Evolutionary conservation across 2,797 vertebrate species (phyloP).

Genomic region (Spea hammondii): DNA sequence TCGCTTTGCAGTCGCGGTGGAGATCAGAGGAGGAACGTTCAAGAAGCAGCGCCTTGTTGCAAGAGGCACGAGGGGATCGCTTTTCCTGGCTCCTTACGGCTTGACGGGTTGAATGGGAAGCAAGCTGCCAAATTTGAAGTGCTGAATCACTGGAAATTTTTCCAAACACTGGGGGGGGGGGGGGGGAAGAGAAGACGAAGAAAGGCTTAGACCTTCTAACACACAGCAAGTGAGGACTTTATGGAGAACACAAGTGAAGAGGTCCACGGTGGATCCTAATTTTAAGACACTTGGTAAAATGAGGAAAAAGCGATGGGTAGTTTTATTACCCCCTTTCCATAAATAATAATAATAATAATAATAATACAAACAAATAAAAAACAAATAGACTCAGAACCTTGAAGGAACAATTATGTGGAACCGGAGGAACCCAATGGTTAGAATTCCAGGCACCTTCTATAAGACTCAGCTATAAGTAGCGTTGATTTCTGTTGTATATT

Average conservation of each 20-base stretch:
- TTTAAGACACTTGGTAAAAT: too few species aligned
- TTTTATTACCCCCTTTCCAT: too few species aligned
- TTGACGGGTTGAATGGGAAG: slow-evolving; percentile 88
- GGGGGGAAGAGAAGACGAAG: slow-evolving; percentile 11
- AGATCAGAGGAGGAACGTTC: slow-evolving; percentile 17
- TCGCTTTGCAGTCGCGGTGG: neutral
- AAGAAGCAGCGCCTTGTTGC: slow-evolving; percentile 53
- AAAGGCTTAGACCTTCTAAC: slow-evolving; percentile 13
- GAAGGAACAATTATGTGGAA: too few species aligned
- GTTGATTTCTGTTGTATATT: too few species aligned
- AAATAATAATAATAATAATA: too few species aligned
- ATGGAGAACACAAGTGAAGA: neutral
- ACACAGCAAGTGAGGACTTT: neutral
- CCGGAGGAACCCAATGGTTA: too few species aligned
- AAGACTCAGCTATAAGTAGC: too few species aligned
- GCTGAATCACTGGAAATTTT: slow-evolving; percentile 98
- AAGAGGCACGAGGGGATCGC: slow-evolving; percentile 44
- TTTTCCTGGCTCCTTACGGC: slow-evolving; percentile 67
- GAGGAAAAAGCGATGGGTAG: too few species aligned
- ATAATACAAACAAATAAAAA: too few species aligned
- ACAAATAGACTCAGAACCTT: too few species aligned
- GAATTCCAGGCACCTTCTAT: too few species aligned
- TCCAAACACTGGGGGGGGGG: slow-evolving; percentile 84
- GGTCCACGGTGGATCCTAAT: too few species aligned
- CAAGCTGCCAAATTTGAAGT: slow-evolving; percentile 97